phyloP scores from a whole-genome alignment of 1,140 invertebrate species.

The Trichogramma pretiosum region DNA sequence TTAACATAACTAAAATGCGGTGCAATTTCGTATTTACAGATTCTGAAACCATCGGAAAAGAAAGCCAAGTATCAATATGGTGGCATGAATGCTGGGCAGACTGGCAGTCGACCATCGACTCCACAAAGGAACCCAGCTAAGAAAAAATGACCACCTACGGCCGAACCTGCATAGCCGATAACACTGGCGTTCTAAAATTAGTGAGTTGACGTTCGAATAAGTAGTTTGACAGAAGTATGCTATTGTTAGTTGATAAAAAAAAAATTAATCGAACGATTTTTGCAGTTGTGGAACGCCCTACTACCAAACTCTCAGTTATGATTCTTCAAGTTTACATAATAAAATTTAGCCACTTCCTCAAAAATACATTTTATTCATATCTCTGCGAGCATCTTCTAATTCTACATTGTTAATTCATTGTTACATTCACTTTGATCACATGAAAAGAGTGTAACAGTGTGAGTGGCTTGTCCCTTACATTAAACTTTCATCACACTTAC shows the following conservation, averaged over 20 bases:
- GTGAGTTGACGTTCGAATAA: slow-evolving; percentile 8
- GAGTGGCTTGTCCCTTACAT: too few relatives aligned
- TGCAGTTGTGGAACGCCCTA: slow-evolving; percentile 22
- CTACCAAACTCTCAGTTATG: slow-evolving; percentile 18
- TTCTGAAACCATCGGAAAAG: slow-evolving; percentile 97
- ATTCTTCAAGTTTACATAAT: slow-evolving; percentile 20
- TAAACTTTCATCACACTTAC: too few relatives aligned
- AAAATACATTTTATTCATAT: slow-evolving; percentile 22
- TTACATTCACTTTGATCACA: too few relatives aligned
- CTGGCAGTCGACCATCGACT: slow-evolving; percentile 66
- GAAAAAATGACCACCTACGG: slow-evolving; percentile 58
- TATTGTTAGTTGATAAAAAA: too few relatives aligned
- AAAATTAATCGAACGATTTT: slow-evolving; percentile 1
- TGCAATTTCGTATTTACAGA: slow-evolving; percentile 61
- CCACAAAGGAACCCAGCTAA: slow-evolving; percentile 80
- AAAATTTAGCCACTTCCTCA: slow-evolving; percentile 23
- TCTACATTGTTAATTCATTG: too few relatives aligned
- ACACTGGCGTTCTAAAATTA: slow-evolving; percentile 34
- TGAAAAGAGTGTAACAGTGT: too few relatives aligned
- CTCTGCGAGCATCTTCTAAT: too few relatives aligned
- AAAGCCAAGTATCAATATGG: slow-evolving; percentile 97
- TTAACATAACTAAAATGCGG: too few relatives aligned
- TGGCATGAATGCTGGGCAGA: slow-evolving; percentile 58
- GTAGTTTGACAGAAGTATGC: too few relatives aligned
- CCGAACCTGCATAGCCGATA: slow-evolving; percentile 34